Base-by-base conservation (phyloP, 2,888 invertebrate genomes). In the Sisyra terminalis region DNA sequence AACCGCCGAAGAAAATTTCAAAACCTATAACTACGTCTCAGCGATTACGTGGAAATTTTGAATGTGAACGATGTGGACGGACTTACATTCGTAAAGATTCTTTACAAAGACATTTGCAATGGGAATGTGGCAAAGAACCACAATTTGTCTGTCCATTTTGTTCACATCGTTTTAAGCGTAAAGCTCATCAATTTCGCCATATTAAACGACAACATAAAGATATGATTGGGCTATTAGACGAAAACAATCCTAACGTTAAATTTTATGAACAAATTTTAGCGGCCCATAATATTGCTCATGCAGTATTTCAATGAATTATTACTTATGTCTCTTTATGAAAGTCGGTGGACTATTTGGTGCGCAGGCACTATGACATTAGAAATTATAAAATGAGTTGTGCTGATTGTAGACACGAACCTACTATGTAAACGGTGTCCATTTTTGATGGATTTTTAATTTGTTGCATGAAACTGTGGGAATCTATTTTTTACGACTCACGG, bases 61-160 rank as follows among this genome's bases (percentile, higher is more conserved):
- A 69, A 48, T 81, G 81, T 63, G 68, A 68, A 48, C 70, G 70
- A 50, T 88, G 87, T 59, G 78, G 79, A 44, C 83, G 85, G 61
- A 74, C 74, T 46, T 88, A 87, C 67, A 77, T 76, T 57, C 70
- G 78, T 58, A 81, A 80, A 56, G 78, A 80, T 50, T 82, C 81
- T n/a, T 62, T 85, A 45, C 79, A 78, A 57, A 71, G 84, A 45
- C 84, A 85, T 60, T 69, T 78, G 54, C 76, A 75, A 55, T 78
- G 79, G 61, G 84, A 85, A 58, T 86, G 85, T 57, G 73, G 75
- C 50, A 77, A 75, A 57, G 71, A 73, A 51, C 78, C 79, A 14
- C 72, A 75, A 56, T 76, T 75, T 65, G 73, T 75, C 58, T 81
- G 80, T 57, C 72, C 72, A 39, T 73, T 76, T 61, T 79, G 79